A percentile compares a stretch with the other conserved stretches of the same genome.
Conservation (phyloP, 2,888 invertebrate species). For the Drosophila tripunctata region DNA sequence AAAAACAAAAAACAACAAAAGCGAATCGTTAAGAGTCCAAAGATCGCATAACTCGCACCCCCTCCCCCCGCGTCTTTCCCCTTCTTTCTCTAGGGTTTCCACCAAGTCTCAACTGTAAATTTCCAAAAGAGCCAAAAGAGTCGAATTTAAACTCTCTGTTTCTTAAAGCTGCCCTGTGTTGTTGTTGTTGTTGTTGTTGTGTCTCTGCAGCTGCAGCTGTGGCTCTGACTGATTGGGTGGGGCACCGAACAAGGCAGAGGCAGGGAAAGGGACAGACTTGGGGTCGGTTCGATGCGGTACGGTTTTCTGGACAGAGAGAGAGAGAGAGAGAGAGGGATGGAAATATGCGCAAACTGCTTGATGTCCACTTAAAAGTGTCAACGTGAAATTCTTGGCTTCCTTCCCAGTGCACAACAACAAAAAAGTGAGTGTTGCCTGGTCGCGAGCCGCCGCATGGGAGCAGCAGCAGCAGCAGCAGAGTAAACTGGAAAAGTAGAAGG, state of each 20-base stretch:
- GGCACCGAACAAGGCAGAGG: background rate
- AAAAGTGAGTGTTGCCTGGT: constrained; percentile 66
- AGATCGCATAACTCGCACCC: constrained; percentile 75
- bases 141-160: constrained; percentile 38
- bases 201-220: constrained; percentile 45
- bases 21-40: constrained; percentile 76
- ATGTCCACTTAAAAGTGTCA: constrained; percentile 83
- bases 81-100: background rate
- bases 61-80: background rate
- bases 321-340: constrained; percentile 8
- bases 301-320: background rate
- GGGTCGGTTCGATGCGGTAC: too few relatives aligned
- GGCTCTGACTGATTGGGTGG: constrained; percentile 2
- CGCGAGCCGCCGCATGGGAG: constrained; percentile 46
- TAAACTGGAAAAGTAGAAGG: background rate
- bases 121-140: constrained; percentile 63
- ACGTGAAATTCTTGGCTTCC: constrained; percentile 79
- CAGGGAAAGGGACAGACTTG: background rate
- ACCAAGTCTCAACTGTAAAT: constrained; percentile 63
- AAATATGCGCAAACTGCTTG: constrained; percentile 79
- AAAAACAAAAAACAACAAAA: constrained; percentile 61
- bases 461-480: too few relatives aligned
- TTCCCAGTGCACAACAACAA: constrained; percentile 52
- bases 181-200: constrained; percentile 13
- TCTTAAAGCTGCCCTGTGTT: too few relatives aligned